Evolutionary conservation across 1,140 invertebrate genomes (phyloP), one percentile per base, ranked within the genome.

Genomic region (Epicauta chinensis): DNA sequence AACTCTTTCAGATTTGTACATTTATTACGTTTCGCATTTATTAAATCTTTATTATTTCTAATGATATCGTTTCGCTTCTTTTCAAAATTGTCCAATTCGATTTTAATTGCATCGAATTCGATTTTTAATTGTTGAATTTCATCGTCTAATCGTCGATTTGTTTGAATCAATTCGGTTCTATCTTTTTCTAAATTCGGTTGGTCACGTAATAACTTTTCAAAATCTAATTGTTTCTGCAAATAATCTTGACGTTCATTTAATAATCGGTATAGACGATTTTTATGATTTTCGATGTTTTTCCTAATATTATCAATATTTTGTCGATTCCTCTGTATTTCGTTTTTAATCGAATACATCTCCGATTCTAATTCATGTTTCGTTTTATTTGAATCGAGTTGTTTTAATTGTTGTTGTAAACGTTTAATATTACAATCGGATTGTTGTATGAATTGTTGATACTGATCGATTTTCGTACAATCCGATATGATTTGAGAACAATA

Each of bases 341-440:
- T 65, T 58, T 76, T 76, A n/a, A 70, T 55, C 16, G 69, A 67
- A 46, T 56, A 57, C 11, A 77, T 59, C 44, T 73, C 66, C 32
- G 64, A 66, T 52, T 77, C 74, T 14, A 75, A 52, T 46, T 74
- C 73, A 43, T 75, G 71, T 46, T 73, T 70, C 1, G 71, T 71
- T 3, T 72, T 71, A 16, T 70, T 64, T 14, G 67, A 71, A 41
- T 72, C 69, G 0, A 77, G 48, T 16, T 70, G 65, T 29, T 73
- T 66, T 1, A 73, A 62, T 2, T 73, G 65, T 35, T 44, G 1
- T 32, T 78, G 70, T 7, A 78, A 55, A 48, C 71, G 35, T 10
- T 45, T 36, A 12, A 67, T 51, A 41, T 51, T 53, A 9, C 31
- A 30, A 31, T 63, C 50, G n/a, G 45, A 51, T 32, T 35, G 55